Percentiles rank a stretch among this genome's conserved stretches.
Evolutionary conservation across 2,888 invertebrate genomes (phyloP).

Genomic region (Tuta absoluta): DNA sequence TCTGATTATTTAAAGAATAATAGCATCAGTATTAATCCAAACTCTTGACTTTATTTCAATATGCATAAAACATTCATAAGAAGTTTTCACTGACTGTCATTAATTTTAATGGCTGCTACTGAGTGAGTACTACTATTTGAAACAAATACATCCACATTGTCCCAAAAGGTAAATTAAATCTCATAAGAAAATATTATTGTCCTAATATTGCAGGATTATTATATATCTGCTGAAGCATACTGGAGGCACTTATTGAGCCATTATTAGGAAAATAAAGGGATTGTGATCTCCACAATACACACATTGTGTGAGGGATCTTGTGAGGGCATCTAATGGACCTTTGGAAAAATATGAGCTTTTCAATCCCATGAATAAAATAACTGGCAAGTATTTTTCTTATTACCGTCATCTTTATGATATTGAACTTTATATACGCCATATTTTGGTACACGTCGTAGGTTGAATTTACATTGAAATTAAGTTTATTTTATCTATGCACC

Average conservation of each 20-base stretch:
- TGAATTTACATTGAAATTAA: too few species aligned
- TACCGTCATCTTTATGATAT: too few species aligned
- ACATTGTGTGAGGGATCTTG: conserved; percentile 25
- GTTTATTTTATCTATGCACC: not conserved
- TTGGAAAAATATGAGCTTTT: not conserved
- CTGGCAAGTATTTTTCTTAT: not conserved
- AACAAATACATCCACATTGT: too few species aligned
- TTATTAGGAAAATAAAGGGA: conserved; percentile 41
- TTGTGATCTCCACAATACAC: conserved; percentile 27
- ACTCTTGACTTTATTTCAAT: too few species aligned
- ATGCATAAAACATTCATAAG: too few species aligned
- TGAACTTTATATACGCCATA: too few species aligned
- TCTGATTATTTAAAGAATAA: too few species aligned
- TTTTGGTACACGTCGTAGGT: too few species aligned
- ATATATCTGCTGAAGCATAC: conserved; percentile 42
- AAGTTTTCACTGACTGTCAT: too few species aligned
- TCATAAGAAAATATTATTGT: conserved; percentile 32
- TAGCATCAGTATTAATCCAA: too few species aligned
- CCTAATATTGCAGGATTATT: conserved; percentile 40
- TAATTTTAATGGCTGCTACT: not conserved
- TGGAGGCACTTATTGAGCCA: conserved; percentile 36
- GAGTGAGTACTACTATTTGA: too few species aligned
- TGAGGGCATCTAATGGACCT: conserved; percentile 19
- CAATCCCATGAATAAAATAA: not conserved
- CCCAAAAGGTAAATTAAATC: too few species aligned